Conservation (phyloP, 1,140 invertebrate species). For the Drosophila murphyi region DNA sequence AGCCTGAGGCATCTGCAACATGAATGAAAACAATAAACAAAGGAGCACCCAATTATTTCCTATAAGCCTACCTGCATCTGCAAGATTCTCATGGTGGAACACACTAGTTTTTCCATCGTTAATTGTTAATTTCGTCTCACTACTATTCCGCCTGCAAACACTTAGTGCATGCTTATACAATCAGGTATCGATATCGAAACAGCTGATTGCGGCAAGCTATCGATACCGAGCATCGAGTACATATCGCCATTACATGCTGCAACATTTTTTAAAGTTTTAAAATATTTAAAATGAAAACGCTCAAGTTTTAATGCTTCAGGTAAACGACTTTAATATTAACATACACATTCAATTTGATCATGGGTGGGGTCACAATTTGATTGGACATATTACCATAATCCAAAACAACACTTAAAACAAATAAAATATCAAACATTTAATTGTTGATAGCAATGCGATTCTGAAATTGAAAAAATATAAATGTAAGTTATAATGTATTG, state of each 20-base stretch:
- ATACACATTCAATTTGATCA: slow-evolving; percentile 31
- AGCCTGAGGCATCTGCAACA: slow-evolving; percentile 40
- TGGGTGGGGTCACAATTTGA: background rate
- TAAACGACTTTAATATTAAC: background rate
- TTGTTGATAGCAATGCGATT: slow-evolving; percentile 8
- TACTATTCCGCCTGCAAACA: background rate
- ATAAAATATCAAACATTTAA: slow-evolving; percentile 14
- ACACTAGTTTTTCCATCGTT: slow-evolving; percentile 41
- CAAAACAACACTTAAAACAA: slow-evolving; percentile 9
- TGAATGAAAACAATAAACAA: background rate
- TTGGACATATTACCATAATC: slow-evolving; percentile 21
- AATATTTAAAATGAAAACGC: background rate
- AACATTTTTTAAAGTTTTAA: slow-evolving; percentile 1
- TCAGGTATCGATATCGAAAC: slow-evolving; percentile 30
- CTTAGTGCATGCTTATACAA: slow-evolving; percentile 40
- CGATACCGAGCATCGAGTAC: slow-evolving; percentile 29
- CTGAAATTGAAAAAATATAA: slow-evolving; percentile 6
- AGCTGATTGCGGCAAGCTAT: slow-evolving; percentile 23
- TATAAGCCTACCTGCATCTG: slow-evolving; percentile 30
- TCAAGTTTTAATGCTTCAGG: background rate
- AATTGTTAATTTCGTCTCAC: background rate
- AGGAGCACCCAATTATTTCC: too few species aligned
- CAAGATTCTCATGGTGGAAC: slow-evolving; percentile 29
- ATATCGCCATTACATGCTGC: background rate
- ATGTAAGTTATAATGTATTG: background rate